These are phyloP conservation scores for Craseonycteris thonglongyai DNA, from an alignment of 2,113 vertebrate species.

Conservation along the genomic window DNA sequence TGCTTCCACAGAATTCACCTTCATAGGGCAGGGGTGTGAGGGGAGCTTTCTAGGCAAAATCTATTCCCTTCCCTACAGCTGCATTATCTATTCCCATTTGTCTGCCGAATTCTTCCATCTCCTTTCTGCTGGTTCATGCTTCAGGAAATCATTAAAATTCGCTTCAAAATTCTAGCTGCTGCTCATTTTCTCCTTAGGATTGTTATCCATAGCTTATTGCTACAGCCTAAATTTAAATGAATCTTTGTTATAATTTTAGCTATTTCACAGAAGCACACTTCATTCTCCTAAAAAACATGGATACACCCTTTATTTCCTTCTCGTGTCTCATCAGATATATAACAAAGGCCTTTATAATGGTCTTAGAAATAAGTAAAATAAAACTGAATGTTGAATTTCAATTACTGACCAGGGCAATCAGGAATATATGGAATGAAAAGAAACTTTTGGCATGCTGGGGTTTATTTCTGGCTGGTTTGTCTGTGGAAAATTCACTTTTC, in stretches of 20 bases:
- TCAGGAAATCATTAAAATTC: background rate
- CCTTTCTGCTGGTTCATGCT: too few species aligned
- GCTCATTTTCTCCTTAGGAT: background rate
- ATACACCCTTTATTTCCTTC: background rate
- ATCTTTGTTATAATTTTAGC: background rate
- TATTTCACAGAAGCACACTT: background rate
- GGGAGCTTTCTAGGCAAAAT: background rate
- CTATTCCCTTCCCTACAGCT: background rate
- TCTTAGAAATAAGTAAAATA: background rate
- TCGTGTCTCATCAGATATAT: background rate
- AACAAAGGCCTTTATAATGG: background rate
- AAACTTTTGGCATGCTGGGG: background rate
- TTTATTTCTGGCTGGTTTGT: background rate
- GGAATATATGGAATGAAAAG: background rate
- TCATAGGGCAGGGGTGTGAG: fast-evolving
- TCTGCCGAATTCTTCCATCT: background rate
- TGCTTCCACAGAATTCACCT: background rate
- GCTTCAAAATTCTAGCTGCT: background rate
- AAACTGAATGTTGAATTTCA: background rate
- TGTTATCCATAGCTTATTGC: background rate
- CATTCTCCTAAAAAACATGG: background rate
- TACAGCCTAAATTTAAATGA: background rate
- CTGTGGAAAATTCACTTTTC: background rate
- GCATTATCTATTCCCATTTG: background rate
- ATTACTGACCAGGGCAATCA: background rate